Base-by-base conservation (phyloP, 1,140 invertebrate genomes). In the Drosophila albomicans region DNA sequence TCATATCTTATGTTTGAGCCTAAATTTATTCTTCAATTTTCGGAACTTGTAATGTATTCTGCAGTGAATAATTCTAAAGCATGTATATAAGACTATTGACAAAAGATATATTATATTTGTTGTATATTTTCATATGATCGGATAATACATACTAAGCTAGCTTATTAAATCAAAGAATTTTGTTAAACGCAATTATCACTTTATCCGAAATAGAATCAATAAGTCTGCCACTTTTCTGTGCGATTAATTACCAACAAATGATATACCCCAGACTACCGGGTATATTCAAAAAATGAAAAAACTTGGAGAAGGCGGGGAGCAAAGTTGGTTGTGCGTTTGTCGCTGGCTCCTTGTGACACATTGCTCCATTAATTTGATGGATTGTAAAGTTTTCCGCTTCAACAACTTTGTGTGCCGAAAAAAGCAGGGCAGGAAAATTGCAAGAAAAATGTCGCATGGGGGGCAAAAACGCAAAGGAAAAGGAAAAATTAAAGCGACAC, bases 281-380 rank as follows among this genome's bases (percentile, higher is more conserved):
- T 32, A 32, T 25, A 43, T 43, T 25, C 0, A 43, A 38, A 38
- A 38, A 38, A 38, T 38, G 35, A 3, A 38, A 11, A 38, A 38
- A 10, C 10, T 43, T 11, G 4, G n/a, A n/a, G 32, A 20, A 3
- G 8, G 1, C 10, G 30, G 6, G 35, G n/a, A 66, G 2, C 11
- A 48, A 25, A 10, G 4, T 11, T 0, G 15, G 38, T 2, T 5
- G 46, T 54, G 58, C 49, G 62, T 38, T 10, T 41, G 35, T 57
- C 38, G 54, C 46, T 57, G 52, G 80, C 74, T 73, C 68, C 81
- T 78, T 74, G 85, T 89, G 85, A 89, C 85, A 89, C 85, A 89
- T 89, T 89, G 85, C 85, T 89, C 86, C 85, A 89, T 89, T 89
- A 89, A 89, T 89, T 89, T 89, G 85, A 89, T 89, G 85, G 85